Conservation (phyloP, 2,797 vertebrate genomes). For the Anas flavirostris region DNA sequence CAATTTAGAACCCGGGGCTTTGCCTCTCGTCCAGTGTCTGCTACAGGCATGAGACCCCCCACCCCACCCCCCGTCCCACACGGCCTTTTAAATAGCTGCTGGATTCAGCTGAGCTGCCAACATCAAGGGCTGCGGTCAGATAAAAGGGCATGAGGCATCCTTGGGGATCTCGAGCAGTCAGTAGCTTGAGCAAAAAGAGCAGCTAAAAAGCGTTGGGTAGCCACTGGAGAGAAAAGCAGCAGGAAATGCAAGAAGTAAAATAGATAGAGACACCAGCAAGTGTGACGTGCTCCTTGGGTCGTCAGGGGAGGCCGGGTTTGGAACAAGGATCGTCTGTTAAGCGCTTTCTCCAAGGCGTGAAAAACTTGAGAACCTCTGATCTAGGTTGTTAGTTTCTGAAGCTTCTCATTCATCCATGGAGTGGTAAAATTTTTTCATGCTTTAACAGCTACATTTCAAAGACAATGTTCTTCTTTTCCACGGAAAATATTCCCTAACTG, state of each 20-base stretch:
- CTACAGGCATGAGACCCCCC: neutral
- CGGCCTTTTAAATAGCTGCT: neutral
- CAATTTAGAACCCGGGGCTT: neutral
- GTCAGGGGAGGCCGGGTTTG: neutral
- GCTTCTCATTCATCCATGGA: constrained; percentile 73
- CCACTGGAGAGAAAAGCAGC: neutral
- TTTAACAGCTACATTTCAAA: constrained; percentile 66
- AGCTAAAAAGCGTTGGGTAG: neutral
- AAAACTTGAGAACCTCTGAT: constrained; percentile 65
- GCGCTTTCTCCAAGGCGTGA: neutral
- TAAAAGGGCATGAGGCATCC: neutral
- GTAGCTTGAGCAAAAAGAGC: neutral
- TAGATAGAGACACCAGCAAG: accelerated
- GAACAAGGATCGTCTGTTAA: neutral
- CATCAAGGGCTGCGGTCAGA: neutral
- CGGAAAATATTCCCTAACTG: neutral
- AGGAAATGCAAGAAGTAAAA: neutral
- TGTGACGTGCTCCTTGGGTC: accelerated
- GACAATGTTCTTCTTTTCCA: constrained; percentile 44
- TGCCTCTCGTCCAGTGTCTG: neutral
- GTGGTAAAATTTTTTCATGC: constrained; percentile 67
- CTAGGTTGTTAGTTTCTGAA: constrained; percentile 66
- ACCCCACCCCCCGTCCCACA: neutral
- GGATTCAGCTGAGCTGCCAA: neutral
- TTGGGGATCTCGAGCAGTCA: neutral